A percentile compares a stretch with the other conserved stretches of the same genome.
Evolutionary conservation across 2,797 vertebrate species (phyloP).

Genomic region (Myripristis jacobus): DNA sequence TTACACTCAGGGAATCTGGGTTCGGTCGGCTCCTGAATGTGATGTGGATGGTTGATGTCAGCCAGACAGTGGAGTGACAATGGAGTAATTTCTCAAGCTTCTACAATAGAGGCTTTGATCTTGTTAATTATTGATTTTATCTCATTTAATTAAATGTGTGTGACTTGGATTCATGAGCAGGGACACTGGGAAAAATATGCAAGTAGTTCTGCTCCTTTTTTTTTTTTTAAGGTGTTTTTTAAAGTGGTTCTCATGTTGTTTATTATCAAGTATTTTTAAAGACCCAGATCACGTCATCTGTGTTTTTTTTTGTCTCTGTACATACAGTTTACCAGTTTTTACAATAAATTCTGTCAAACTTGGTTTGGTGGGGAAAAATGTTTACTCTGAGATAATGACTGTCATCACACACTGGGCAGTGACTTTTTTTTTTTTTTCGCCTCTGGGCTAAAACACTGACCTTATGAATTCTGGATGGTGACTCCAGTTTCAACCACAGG

Average conservation of each 20-base stretch:
- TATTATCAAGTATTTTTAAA: slow-evolving; percentile 4
- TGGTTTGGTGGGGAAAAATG: neutral
- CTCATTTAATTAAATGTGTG: slow-evolving; percentile 37
- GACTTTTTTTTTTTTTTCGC: slow-evolving; percentile 28
- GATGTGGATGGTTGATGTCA: neutral
- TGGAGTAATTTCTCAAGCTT: slow-evolving; percentile 29
- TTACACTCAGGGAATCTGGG: slow-evolving; percentile 49
- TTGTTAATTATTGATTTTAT: slow-evolving; percentile 1
- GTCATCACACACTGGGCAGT: neutral
- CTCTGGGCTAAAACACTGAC: slow-evolving; percentile 1
- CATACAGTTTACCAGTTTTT: slow-evolving; percentile 52
- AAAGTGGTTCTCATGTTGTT: slow-evolving; percentile 42
- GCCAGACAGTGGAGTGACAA: neutral
- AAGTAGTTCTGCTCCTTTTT: slow-evolving; percentile 13
- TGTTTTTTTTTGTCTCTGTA: slow-evolving; percentile 46
- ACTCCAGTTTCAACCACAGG: slow-evolving; percentile 48
- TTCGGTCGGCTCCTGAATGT: slow-evolving; percentile 8
- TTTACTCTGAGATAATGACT: slow-evolving; percentile 18
- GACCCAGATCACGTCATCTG: neutral
- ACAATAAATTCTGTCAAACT: slow-evolving; percentile 67
- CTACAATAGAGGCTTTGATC: slow-evolving; percentile 32
- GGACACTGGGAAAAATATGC: neutral
- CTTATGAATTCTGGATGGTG: slow-evolving; percentile 35
- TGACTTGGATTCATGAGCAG: slow-evolving; percentile 29
- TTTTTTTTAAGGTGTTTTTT: slow-evolving; percentile 29